phyloP scores from a whole-genome alignment of 2,797 vertebrate species.

The Scolopax rusticola region DNA sequence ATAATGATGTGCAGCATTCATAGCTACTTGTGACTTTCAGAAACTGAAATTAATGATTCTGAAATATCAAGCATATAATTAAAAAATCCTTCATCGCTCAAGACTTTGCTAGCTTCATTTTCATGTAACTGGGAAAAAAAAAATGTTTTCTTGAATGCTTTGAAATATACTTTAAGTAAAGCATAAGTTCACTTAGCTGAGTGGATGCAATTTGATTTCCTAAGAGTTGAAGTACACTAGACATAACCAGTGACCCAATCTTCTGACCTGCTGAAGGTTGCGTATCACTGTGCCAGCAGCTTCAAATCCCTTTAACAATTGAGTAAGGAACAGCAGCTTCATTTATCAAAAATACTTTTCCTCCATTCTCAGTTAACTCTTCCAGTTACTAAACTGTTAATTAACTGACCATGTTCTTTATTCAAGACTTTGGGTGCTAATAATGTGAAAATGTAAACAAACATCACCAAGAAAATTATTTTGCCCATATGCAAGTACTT shows the following conservation, averaged over 20 bases:
- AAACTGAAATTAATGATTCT: constrained; percentile 52
- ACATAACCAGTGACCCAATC: neutral
- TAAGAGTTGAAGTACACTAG: neutral
- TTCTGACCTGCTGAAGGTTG: constrained; percentile 19
- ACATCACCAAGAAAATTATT: neutral
- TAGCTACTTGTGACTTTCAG: constrained; percentile 50
- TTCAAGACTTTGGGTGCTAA: neutral
- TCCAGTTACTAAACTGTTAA: constrained; percentile 23
- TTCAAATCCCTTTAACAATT: neutral
- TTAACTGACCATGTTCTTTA: constrained; percentile 2
- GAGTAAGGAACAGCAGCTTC: neutral
- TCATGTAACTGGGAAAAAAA: constrained; percentile 62
- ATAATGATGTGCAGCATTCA: constrained; percentile 57
- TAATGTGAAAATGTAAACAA: neutral
- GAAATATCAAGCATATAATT: constrained; percentile 54
- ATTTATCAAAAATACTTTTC: neutral
- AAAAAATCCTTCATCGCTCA: constrained; percentile 32
- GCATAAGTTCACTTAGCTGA: constrained; percentile 52
- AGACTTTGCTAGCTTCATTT: constrained; percentile 59
- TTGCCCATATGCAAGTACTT: neutral
- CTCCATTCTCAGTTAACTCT: neutral
- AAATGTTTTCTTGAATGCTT: constrained; percentile 45
- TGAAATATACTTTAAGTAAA: constrained; percentile 49
- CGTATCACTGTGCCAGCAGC: neutral
- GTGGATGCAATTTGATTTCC: constrained; percentile 48